Conservation (phyloP, 1,140 invertebrate genomes). For the Drosophila arizonae region DNA sequence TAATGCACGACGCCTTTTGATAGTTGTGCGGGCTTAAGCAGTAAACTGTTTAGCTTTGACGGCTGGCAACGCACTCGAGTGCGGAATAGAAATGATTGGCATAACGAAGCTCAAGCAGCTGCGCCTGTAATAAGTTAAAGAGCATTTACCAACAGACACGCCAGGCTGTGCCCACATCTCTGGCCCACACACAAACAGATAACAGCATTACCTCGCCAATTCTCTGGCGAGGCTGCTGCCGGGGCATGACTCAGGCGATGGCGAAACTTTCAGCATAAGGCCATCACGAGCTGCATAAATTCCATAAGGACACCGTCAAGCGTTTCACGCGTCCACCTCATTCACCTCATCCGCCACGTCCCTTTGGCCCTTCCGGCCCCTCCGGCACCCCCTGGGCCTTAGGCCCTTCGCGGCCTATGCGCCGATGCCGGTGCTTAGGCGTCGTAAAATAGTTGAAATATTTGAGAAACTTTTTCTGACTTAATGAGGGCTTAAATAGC, state of each 20-base stretch:
- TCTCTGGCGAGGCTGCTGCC: neutral
- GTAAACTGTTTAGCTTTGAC: constrained; percentile 10
- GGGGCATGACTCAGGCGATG: constrained; percentile 35
- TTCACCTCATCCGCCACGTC: neutral
- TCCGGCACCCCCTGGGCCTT: too few relatives aligned
- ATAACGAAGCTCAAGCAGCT: constrained; percentile 51
- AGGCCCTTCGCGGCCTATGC: constrained; percentile 1
- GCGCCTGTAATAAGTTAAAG: constrained; percentile 52
- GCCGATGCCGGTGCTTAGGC: constrained; percentile 48
- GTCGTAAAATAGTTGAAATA: constrained; percentile 65
- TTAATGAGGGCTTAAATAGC: constrained; percentile 65
- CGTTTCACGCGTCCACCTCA: neutral
- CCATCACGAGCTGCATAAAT: constrained; percentile 56
- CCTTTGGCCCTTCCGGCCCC: too few relatives aligned
- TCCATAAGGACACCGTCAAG: constrained; percentile 47
- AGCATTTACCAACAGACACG: constrained; percentile 43
- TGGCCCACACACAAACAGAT: constrained; percentile 1
- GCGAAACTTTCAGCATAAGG: constrained; percentile 47
- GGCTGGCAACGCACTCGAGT: constrained; percentile 13
- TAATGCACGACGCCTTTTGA: constrained; percentile 7
- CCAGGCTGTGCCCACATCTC: constrained; percentile 1
- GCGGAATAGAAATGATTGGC: constrained; percentile 51
- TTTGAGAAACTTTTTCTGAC: constrained; percentile 53
- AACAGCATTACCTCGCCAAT: constrained; percentile 17
- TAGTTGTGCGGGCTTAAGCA: constrained; percentile 5